phyloP scores from a whole-genome alignment of 2,888 invertebrate species.

The Archips crataeganus region DNA sequence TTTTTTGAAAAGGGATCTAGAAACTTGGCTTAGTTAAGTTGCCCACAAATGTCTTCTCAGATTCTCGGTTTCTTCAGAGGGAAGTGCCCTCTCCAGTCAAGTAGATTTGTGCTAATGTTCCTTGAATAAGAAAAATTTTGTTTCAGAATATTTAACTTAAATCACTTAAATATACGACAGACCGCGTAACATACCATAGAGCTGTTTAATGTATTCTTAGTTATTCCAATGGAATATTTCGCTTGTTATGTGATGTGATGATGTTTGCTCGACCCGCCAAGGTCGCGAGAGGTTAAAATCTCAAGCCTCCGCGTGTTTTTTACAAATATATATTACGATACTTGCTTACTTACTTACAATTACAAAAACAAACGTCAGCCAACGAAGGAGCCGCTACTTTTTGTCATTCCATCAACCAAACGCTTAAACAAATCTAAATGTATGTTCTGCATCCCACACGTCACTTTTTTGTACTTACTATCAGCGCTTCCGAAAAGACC shows the following conservation, averaged over 20 bases:
- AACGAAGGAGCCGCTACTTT: too few species aligned
- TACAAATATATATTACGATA: neutral
- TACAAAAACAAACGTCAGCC: too few species aligned
- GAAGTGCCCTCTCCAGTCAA: neutral
- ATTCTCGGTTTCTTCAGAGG: neutral
- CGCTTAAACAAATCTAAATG: too few species aligned
- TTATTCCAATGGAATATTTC: neutral
- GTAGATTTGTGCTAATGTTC: neutral
- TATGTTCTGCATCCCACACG: too few species aligned
- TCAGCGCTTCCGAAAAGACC: too few species aligned
- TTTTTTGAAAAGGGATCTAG: too few species aligned
- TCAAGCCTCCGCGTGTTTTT: neutral
- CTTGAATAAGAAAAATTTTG: neutral
- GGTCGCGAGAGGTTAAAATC: neutral
- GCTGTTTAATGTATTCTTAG: neutral
- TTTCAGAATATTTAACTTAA: neutral
- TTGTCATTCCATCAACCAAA: too few species aligned
- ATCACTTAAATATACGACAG: neutral
- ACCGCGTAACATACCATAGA: neutral
- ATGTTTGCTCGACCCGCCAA: neutral
- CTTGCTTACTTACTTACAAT: neutral
- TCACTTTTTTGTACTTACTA: too few species aligned
- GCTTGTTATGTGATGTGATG: slow-evolving; percentile 3
- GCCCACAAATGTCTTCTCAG: neutral
- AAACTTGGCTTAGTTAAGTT: too few species aligned